These are phyloP conservation scores for Achroia grisella DNA, from an alignment of 1,140 invertebrate genomes.

Conservation along the genomic window DNA sequence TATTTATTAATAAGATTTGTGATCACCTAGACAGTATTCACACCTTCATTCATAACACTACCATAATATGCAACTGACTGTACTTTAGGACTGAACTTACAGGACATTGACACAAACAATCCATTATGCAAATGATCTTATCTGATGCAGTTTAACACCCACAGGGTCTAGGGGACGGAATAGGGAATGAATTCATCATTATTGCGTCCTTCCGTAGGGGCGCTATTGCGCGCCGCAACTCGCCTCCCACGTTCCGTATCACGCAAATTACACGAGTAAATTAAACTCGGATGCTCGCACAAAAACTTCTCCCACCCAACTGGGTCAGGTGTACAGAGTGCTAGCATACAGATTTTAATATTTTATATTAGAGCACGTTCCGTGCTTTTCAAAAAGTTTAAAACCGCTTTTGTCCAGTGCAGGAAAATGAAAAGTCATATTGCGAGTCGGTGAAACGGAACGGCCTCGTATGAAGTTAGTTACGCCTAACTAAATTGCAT, in stretches of 20 bases:
- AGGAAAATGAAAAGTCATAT: constrained; percentile 6
- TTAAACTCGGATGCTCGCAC: constrained; percentile 3
- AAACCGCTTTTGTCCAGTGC: not conserved
- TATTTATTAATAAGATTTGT: no score
- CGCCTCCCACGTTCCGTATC: constrained; percentile 9
- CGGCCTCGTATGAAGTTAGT: not conserved
- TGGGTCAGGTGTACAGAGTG: constrained; percentile 1
- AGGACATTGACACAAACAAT: not conserved
- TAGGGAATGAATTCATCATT: constrained; percentile 6
- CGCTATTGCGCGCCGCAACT: not conserved
- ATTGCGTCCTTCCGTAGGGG: constrained; percentile 6
- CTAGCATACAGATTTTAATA: constrained; percentile 2
- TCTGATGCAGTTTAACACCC: constrained; percentile 1
- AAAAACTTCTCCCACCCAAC: constrained; percentile 4
- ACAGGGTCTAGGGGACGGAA: not conserved
- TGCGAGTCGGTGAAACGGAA: constrained; percentile 8
- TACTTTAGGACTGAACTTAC: no score
- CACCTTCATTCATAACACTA: no score
- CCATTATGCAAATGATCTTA: constrained; percentile 2
- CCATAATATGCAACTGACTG: no score
- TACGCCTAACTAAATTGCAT: not conserved
- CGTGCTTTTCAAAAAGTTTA: constrained; percentile 5
- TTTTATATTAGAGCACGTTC: constrained; percentile 6
- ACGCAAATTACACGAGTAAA: constrained; percentile 6
- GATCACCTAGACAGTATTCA: no score